These are phyloP conservation scores for Hoplodrina blanda DNA, from an alignment of 2,888 invertebrate species.

Conservation along the genomic window DNA sequence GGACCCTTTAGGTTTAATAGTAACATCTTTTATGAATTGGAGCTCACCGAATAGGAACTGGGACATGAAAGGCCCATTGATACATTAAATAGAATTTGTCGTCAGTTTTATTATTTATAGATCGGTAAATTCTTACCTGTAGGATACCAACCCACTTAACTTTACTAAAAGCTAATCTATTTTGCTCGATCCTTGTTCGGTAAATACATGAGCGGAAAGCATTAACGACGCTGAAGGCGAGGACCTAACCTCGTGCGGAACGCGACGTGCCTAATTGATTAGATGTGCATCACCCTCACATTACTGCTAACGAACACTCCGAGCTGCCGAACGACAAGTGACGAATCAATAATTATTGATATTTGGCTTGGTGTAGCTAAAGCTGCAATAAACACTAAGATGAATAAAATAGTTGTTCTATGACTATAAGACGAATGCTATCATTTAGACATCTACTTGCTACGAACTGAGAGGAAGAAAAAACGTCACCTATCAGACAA, in stretches of 20 bases:
- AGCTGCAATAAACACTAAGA: background rate
- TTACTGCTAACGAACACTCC: conserved; percentile 33
- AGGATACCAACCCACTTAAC: background rate
- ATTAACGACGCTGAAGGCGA: conserved; percentile 43
- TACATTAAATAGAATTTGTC: background rate
- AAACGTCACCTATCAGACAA: background rate
- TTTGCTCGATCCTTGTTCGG: conserved; percentile 35
- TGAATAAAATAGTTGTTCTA: conserved; percentile 21
- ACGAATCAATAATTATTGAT: conserved; percentile 50
- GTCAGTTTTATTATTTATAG: conserved; percentile 21
- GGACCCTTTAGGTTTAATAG: conserved; percentile 5
- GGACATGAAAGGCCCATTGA: background rate
- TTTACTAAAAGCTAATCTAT: conserved; percentile 22
- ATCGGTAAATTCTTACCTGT: conserved; percentile 2
- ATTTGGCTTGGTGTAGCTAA: conserved; percentile 9
- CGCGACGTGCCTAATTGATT: conserved; percentile 60
- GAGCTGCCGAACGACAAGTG: conserved; percentile 12
- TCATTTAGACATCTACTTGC: too few species aligned
- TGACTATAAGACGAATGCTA: background rate
- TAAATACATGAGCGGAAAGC: conserved; percentile 37
- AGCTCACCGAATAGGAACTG: background rate
- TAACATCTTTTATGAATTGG: conserved; percentile 17
- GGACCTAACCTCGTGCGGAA: conserved; percentile 52
- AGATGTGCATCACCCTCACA: conserved; percentile 55
- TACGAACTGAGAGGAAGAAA: background rate